Conservation (phyloP, 2,797 vertebrate species). For the Hippopotamyrus pictus region DNA sequence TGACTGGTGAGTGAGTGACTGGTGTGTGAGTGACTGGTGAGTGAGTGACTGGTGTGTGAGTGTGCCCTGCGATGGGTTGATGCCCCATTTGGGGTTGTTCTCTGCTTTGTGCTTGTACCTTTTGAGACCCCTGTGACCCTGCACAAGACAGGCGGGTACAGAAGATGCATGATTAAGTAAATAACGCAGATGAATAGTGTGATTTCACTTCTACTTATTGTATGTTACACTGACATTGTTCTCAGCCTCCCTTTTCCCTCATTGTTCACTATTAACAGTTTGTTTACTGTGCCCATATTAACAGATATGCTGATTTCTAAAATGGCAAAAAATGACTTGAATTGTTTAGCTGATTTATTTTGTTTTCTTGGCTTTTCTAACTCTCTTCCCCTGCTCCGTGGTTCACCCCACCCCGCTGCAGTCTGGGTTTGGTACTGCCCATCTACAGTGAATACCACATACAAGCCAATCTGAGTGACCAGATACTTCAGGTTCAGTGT, state of each 20-base stretch:
- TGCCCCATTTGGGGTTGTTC: background rate
- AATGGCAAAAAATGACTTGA: background rate
- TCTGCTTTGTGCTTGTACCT: background rate
- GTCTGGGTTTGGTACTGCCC: slow-evolving; percentile 90
- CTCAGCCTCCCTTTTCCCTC: background rate
- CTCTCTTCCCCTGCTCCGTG: background rate
- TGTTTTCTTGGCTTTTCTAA: background rate
- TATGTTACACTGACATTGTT: background rate
- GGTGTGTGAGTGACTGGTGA: no score
- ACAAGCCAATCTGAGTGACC: slow-evolving; percentile 96
- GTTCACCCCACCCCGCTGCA: slow-evolving; percentile 48
- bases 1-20: no score
- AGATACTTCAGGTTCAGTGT: slow-evolving; percentile 99
- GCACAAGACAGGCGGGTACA: background rate
- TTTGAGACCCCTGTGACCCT: background rate
- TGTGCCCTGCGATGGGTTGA: background rate
- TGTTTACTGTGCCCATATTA: background rate
- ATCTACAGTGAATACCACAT: slow-evolving; percentile 96
- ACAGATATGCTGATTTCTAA: background rate
- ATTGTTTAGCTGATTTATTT: slow-evolving; percentile 17
- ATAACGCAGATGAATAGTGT: background rate
- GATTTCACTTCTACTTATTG: background rate
- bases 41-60: no score
- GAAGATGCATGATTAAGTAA: background rate
- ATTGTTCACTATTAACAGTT: background rate